phyloP scores from a whole-genome alignment of 2,113 vertebrate species.

The Cromileptes altivelis region DNA sequence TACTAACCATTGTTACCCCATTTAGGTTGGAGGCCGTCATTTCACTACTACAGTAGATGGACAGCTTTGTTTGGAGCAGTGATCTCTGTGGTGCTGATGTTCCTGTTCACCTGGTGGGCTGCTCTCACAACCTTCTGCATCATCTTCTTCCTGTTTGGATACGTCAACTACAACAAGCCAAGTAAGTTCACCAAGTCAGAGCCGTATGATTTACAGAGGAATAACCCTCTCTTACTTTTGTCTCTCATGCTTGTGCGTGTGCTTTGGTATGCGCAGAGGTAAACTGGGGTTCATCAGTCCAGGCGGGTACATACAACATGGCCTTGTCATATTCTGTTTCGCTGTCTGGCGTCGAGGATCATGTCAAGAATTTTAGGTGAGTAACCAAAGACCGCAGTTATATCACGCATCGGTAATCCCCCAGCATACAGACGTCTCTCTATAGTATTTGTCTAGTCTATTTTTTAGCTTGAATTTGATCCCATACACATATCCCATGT shows the following conservation, averaged over 20 bases:
- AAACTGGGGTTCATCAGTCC: slow-evolving; percentile 86
- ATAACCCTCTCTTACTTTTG: neutral
- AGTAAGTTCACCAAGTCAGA: slow-evolving; percentile 59
- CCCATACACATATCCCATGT: too few species aligned
- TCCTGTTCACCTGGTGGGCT: slow-evolving; percentile 86
- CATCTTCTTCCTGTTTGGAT: slow-evolving; percentile 82
- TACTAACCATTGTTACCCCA: neutral
- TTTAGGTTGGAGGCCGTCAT: slow-evolving; percentile 84
- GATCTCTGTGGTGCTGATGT: slow-evolving; percentile 84
- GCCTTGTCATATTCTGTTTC: slow-evolving; percentile 82
- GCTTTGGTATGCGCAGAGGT: slow-evolving; percentile 71
- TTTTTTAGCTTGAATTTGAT: neutral
- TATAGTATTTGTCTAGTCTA: neutral
- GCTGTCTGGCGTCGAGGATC: slow-evolving; percentile 82
- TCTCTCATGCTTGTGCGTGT: neutral
- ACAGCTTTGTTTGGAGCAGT: slow-evolving; percentile 80
- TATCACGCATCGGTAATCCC: neutral
- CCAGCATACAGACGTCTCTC: neutral
- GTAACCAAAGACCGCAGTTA: neutral
- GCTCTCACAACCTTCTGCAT: slow-evolving; percentile 80
- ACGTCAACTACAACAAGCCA: slow-evolving; percentile 84
- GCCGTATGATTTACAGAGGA: neutral
- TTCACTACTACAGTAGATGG: slow-evolving; percentile 84
- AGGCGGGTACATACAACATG: slow-evolving; percentile 84
- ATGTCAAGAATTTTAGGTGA: slow-evolving; percentile 87